A percentile compares a stretch with the other conserved stretches of the same genome.
These are phyloP conservation scores for Xerus rutilus DNA, from an alignment of 2,797 vertebrate species.

Conservation along the genomic window DNA sequence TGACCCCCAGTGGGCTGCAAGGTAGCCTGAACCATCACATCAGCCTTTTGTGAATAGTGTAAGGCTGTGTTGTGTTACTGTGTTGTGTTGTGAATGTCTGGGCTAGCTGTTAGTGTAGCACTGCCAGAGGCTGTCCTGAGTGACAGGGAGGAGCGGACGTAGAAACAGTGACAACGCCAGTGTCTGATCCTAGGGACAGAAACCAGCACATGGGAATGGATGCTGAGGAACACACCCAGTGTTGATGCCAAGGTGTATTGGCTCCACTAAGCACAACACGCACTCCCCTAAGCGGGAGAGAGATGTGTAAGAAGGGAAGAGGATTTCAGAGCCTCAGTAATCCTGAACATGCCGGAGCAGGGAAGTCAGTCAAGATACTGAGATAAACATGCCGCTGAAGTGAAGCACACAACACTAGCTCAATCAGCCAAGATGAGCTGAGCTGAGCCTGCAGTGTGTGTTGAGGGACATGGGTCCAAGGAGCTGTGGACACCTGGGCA, in stretches of 20 bases:
- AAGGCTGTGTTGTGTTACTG: too few species aligned
- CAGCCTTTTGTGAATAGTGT: too few species aligned
- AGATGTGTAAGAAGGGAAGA: neutral
- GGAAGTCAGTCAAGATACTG: too few species aligned
- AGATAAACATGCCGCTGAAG: too few species aligned
- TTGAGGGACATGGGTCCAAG: rapidly evolving
- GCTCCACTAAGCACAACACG: rapidly evolving
- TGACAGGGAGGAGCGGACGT: rapidly evolving
- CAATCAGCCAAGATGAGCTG: neutral
- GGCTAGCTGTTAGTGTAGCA: rapidly evolving
- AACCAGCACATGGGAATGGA: too few species aligned
- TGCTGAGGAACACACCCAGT: neutral
- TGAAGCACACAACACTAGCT: rapidly evolving
- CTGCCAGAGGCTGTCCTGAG: neutral
- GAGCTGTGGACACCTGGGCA: rapidly evolving
- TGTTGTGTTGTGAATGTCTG: too few species aligned
- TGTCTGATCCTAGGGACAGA: rapidly evolving
- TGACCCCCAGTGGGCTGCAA: neutral
- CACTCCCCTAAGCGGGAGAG: neutral
- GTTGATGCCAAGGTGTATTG: neutral
- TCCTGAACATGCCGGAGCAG: neutral
- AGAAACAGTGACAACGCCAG: neutral
- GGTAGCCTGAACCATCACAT: neutral
- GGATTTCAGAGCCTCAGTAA: too few species aligned
- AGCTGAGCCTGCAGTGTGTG: rapidly evolving